Evolutionary conservation across 92 coral and sea anemone genomes (phyloP).

Genomic region (Epizoanthus ramosus): DNA sequence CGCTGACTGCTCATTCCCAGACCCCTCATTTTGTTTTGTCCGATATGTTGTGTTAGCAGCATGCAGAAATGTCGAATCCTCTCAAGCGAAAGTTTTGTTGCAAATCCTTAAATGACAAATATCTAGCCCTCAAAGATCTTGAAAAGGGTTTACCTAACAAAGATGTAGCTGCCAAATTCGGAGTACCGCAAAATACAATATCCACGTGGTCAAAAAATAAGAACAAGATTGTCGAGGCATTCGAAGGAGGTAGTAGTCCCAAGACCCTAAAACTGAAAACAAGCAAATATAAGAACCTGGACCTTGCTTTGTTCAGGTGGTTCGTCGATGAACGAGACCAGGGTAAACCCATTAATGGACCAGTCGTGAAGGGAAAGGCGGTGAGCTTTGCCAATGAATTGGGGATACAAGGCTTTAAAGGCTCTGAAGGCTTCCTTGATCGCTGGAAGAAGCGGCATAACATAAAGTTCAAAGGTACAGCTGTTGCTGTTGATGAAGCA

Average conservation of each 20-base stretch:
- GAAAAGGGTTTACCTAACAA: constrained; percentile 58
- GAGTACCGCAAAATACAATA: constrained; percentile 53
- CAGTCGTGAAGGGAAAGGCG: constrained; percentile 16
- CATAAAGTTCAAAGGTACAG: constrained; percentile 9
- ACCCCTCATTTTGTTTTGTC: no score
- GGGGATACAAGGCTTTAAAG: constrained; percentile 8
- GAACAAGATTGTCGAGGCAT: constrained; percentile 45
- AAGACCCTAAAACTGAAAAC: constrained; percentile 7
- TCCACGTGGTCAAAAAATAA: constrained; percentile 65
- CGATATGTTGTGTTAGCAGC: no score
- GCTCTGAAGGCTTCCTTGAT: constrained; percentile 37
- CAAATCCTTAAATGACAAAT: constrained; percentile 54
- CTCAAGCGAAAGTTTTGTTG: constrained; percentile 47
- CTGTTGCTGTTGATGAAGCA: neutral
- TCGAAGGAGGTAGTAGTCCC: neutral
- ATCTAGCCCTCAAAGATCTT: constrained; percentile 54
- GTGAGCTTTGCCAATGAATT: neutral
- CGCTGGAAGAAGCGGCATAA: constrained; percentile 53
- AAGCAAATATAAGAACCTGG: constrained; percentile 11
- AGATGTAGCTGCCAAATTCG: constrained; percentile 54
- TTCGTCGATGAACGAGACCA: constrained; percentile 23
- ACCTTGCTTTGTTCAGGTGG: constrained; percentile 39
- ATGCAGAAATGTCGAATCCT: neutral
- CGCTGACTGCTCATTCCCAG: no score
- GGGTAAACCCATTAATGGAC: constrained; percentile 2